phyloP scores from a whole-genome alignment of 2,797 vertebrate genomes.

The Etheostoma nigrum region DNA sequence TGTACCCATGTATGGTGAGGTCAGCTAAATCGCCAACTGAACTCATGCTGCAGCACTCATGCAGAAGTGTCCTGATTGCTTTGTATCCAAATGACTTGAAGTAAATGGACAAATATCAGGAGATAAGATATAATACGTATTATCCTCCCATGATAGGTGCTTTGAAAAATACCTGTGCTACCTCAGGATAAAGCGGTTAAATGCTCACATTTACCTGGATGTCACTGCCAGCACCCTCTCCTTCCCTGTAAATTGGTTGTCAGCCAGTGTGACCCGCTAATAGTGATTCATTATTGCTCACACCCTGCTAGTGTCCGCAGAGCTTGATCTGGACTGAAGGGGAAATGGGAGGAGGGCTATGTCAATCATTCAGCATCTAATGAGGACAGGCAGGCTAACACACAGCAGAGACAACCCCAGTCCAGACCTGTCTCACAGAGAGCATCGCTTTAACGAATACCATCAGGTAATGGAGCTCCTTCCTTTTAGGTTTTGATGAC shows the following conservation, averaged over 20 bases:
- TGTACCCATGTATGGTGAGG: slow-evolving; percentile 33
- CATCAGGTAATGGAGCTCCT: neutral
- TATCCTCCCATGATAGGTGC: neutral
- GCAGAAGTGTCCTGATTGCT: slow-evolving; percentile 19
- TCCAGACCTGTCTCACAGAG: slow-evolving; percentile 43
- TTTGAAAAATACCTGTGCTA: slow-evolving; percentile 17
- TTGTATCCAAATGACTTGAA: slow-evolving; percentile 27
- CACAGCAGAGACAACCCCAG: slow-evolving; percentile 53
- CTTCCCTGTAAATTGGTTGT: slow-evolving; percentile 70
- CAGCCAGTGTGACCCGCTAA: slow-evolving; percentile 74
- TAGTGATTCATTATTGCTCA: slow-evolving; percentile 80
- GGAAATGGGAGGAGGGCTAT: slow-evolving; percentile 5
- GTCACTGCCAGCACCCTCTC: slow-evolving; percentile 49
- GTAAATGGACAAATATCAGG: slow-evolving; percentile 27
- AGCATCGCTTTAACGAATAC: slow-evolving; percentile 24
- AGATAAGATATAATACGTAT: slow-evolving; percentile 27
- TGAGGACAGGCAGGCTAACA: slow-evolving; percentile 76
- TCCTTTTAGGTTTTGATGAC: slow-evolving; percentile 5
- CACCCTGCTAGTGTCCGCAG: slow-evolving; percentile 49
- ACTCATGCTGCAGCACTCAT: slow-evolving; percentile 2
- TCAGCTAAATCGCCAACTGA: neutral
- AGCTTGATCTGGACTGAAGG: slow-evolving; percentile 48
- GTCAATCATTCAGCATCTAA: slow-evolving; percentile 73
- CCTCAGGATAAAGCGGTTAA: slow-evolving; percentile 17
- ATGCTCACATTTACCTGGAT: slow-evolving; percentile 50